phyloP scores from a whole-genome alignment of 2,888 invertebrate species.

The Antitype chi region DNA sequence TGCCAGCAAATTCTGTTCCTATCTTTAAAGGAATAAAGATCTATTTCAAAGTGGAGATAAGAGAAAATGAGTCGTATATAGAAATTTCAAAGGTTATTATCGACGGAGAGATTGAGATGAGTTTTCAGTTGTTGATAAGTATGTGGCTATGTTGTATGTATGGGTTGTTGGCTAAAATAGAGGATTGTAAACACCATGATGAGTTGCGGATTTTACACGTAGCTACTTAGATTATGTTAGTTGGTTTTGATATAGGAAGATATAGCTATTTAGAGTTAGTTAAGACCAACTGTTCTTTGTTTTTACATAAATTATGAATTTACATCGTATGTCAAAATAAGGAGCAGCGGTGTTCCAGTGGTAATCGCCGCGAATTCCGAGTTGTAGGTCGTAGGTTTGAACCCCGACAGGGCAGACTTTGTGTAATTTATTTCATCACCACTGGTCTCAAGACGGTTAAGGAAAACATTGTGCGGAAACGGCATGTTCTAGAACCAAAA shows the following conservation, averaged over 20 bases:
- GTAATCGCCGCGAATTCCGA: no score
- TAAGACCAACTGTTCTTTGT: neutral
- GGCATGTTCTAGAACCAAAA: no score
- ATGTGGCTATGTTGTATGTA: conserved; percentile 61
- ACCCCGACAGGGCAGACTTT: no score
- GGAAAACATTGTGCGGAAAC: no score
- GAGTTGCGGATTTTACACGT: conserved; percentile 67
- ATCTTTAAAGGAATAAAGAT: conserved; percentile 90
- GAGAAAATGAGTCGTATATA: conserved; percentile 86
- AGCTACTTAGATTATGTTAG: conserved; percentile 30
- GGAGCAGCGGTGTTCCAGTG: no score
- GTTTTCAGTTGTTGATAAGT: conserved; percentile 82
- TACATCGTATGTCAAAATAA: no score
- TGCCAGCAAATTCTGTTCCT: conserved; percentile 88
- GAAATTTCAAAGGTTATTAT: conserved; percentile 80
- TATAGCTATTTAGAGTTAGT: neutral
- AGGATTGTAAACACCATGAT: conserved; percentile 78
- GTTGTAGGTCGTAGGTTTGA: no score
- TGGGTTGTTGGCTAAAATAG: conserved; percentile 68
- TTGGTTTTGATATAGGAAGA: conserved; percentile 7
- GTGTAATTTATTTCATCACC: no score
- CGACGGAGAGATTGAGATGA: conserved; percentile 64
- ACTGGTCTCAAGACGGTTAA: no score
- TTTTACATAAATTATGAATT: neutral
- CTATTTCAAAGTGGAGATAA: conserved; percentile 85